Evolutionary conservation across 2,797 vertebrate genomes (phyloP).

Genomic region (Chlorospingus flavigularis): DNA sequence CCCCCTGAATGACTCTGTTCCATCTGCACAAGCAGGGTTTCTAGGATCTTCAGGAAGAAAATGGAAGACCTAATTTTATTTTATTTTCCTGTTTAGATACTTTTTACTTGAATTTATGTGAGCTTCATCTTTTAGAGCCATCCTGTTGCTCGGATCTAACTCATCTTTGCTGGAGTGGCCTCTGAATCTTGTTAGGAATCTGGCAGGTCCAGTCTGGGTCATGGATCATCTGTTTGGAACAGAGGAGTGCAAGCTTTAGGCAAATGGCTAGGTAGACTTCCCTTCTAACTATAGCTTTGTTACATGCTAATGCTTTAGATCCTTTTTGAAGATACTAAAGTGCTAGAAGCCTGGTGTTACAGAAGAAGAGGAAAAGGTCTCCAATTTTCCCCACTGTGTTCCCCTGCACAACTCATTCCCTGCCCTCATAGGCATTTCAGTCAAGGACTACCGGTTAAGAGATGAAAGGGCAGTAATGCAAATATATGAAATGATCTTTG

Average conservation of each 20-base stretch:
- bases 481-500: background rate
- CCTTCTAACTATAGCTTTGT: background rate
- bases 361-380: background rate
- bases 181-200: slow-evolving; percentile 24
- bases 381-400: background rate
- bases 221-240: background rate
- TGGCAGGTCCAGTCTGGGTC: background rate
- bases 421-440: background rate
- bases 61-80: background rate
- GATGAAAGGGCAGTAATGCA: background rate
- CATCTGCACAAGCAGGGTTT: background rate
- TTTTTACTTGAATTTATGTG: background rate
- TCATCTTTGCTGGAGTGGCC: background rate
- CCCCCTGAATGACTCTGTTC: background rate
- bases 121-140: background rate
- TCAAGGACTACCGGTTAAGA: background rate
- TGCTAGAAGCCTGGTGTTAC: background rate
- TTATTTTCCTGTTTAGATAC: background rate
- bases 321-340: background rate
- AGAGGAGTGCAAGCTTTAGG: background rate
- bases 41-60: background rate
- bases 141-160: background rate
- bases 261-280: background rate
- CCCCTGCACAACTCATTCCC: background rate
- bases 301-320: background rate